phyloP scores from a whole-genome alignment of 2,113 vertebrate species.

The Tretioscincus oriximinensis region DNA sequence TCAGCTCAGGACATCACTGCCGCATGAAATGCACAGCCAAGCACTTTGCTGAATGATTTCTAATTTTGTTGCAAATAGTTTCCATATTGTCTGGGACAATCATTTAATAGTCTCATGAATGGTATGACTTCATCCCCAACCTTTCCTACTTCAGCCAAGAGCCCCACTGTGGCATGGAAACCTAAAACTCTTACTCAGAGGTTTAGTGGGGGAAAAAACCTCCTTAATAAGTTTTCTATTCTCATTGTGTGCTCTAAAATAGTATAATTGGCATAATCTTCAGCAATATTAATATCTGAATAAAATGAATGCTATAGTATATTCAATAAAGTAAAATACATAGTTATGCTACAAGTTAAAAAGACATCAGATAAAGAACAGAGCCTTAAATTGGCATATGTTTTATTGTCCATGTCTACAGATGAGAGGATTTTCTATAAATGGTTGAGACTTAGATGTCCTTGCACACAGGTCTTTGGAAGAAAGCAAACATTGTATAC shows the following conservation, averaged over 20 bases:
- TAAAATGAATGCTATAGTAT: slow-evolving; percentile 2
- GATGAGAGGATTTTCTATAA: no score
- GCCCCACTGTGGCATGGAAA: neutral
- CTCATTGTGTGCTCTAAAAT: neutral
- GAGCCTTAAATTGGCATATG: no score
- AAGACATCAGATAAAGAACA: neutral
- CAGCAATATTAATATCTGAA: neutral
- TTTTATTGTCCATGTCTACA: no score
- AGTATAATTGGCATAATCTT: neutral
- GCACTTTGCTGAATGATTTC: slow-evolving; percentile 29
- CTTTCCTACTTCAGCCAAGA: slow-evolving; percentile 25
- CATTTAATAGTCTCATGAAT: slow-evolving; percentile 38
- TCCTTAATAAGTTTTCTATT: neutral
- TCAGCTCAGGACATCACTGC: slow-evolving; percentile 19
- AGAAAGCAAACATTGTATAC: no score
- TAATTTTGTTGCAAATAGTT: slow-evolving; percentile 34
- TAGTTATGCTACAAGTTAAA: neutral
- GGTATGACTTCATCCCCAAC: slow-evolving; percentile 23
- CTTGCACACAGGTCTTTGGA: no score
- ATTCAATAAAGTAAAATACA: neutral
- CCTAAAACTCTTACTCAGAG: neutral
- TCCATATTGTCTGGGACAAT: slow-evolving; percentile 29
- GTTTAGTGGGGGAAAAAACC: neutral
- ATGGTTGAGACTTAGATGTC: no score
- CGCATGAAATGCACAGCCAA: slow-evolving; percentile 28